Conservation (phyloP, 1,140 invertebrate genomes). For the Drusus annulatus region DNA sequence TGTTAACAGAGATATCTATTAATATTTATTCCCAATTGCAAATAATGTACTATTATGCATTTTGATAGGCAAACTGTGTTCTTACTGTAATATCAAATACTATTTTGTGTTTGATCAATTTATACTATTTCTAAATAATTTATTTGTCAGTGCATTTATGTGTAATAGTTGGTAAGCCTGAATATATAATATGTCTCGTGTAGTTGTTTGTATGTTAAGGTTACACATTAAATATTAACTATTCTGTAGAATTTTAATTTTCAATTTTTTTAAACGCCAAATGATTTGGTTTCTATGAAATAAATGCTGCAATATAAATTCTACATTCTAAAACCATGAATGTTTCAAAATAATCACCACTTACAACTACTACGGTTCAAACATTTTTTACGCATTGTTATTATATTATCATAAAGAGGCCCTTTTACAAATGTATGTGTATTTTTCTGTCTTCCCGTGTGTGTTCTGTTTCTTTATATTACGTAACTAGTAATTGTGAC, state of each 20-base stretch:
- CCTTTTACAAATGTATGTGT: constrained; percentile 2
- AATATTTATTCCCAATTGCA: no score
- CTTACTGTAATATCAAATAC: no score
- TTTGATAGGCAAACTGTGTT: no score
- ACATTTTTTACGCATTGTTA: constrained; percentile 17
- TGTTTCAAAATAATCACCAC: background rate
- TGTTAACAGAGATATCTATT: no score
- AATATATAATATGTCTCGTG: background rate
- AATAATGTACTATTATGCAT: no score
- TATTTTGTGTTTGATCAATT: no score
- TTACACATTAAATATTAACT: constrained; percentile 7
- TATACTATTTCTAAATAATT: background rate
- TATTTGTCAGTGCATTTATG: constrained; percentile 20
- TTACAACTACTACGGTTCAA: constrained; percentile 16
- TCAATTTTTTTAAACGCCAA: background rate
- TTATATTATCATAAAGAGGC: background rate
- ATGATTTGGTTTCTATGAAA: constrained; percentile 15
- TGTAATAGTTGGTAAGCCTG: constrained; percentile 26
- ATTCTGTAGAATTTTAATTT: background rate
- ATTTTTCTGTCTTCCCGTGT: background rate
- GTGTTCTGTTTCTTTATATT: no score
- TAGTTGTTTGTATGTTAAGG: constrained; percentile 5
- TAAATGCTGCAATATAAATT: constrained; percentile 9
- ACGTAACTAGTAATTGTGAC: no score
- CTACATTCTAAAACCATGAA: constrained; percentile 21